Evolutionary conservation across 2,797 vertebrate genomes (phyloP).

Genomic region (Cottoperca gobio): DNA sequence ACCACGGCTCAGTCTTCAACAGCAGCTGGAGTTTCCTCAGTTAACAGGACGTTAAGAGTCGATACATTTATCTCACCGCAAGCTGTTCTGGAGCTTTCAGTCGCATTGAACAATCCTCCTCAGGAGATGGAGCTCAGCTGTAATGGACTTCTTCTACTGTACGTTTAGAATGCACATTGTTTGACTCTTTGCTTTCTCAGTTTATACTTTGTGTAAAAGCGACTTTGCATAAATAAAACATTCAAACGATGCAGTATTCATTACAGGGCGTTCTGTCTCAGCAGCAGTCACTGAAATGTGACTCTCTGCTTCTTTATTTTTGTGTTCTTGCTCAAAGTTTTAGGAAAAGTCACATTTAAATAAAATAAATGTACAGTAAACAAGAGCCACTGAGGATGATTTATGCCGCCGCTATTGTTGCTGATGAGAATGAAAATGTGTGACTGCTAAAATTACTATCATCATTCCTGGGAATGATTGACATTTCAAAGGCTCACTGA

Average conservation of each 20-base stretch:
- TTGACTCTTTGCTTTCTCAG: conserved; percentile 20
- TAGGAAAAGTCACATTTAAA: conserved; percentile 15
- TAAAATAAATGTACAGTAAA: conserved; percentile 18
- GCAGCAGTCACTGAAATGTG: neutral
- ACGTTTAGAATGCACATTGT: neutral
- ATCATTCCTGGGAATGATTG: conserved; percentile 60
- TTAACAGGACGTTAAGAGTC: neutral
- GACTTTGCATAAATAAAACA: conserved; percentile 32
- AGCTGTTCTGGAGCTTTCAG: neutral
- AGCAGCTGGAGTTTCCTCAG: neutral
- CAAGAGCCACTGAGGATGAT: neutral
- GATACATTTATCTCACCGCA: neutral
- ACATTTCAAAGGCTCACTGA: conserved; percentile 54
- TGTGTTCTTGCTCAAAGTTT: conserved; percentile 9
- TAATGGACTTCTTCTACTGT: neutral
- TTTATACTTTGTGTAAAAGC: conserved; percentile 5
- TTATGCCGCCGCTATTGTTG: conserved; percentile 37
- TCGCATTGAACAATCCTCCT: neutral
- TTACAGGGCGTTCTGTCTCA: neutral
- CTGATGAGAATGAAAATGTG: conserved; percentile 47
- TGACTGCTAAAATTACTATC: conserved; percentile 54
- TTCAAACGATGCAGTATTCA: conserved; percentile 11
- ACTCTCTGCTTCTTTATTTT: neutral
- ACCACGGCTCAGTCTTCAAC: neutral
- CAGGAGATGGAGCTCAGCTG: neutral